Evolutionary conservation across 1,140 invertebrate species (phyloP), one percentile per base, ranked within the genome.

Genomic region (Coenobita brevimanus): DNA sequence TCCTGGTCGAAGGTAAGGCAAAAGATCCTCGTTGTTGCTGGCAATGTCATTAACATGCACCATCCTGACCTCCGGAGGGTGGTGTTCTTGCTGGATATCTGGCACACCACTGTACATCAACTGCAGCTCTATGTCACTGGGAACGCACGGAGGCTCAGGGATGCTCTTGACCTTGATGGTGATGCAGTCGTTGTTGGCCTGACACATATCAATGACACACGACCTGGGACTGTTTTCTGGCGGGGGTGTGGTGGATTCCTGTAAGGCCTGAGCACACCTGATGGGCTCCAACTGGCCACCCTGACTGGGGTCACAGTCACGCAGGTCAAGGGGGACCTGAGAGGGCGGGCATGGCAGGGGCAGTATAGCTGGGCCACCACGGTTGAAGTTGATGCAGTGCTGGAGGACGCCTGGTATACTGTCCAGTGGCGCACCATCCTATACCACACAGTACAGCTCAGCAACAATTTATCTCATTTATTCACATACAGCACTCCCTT

Each of bases 261-360:
- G 4, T 17, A 60, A 36, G 33, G 57, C n/a, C 13, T 6, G 27
- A 54, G 50, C 17, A 33, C 81, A 82, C 4, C 15, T 13, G 3
- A 21, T 8, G 50, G 81, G 67, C 0, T 71, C 64, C 15, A 82
- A 41, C 8, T 46, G 38, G 17, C 81, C 81, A 4, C 81, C 81
- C 30, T 73, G 81, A 17, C 17, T 33, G 46, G 10, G 43, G 67
- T 82, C 81, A 82, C 81, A 82, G 67, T 82, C 81, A 24, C 64
- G 64, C 13, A 82, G 67, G 64, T 82, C 81, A 1, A 82, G 64
- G 13, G 4, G 33, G 24, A 41, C 24, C 13, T 24, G 38, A 1
- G 24, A 24, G 71, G 21, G 4, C 1, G 71, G 21, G n/a, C 71
- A 75, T 24, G 41, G 71, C 2, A n/a, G 15, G 21, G 4, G 41